Evolutionary conservation across 2,797 vertebrate species (phyloP).

Genomic region (Oryzias dopingdopingensis): DNA sequence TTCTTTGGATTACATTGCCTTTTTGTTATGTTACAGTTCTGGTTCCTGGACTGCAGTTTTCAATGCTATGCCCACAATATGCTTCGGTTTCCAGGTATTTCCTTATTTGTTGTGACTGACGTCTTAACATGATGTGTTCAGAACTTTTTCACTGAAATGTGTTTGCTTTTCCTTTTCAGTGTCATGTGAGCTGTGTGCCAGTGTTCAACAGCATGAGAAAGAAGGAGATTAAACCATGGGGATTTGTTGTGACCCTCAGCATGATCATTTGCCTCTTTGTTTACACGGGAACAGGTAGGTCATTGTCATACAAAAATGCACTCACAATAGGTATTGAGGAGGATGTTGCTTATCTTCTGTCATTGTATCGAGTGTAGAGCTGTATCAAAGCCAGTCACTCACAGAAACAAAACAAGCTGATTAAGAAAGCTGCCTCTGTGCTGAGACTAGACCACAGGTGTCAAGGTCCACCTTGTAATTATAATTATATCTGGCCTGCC

Average conservation of each 20-base stretch:
- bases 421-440: too few species aligned
- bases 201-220: conserved; percentile 95
- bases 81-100: conserved; percentile 96
- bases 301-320: background rate
- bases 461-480: too few species aligned
- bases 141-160: background rate
- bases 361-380: too few species aligned
- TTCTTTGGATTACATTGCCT: conserved; percentile 26
- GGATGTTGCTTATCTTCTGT: too few species aligned
- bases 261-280: conserved; percentile 95
- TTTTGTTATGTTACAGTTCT: conserved; percentile 75
- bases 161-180: conserved; percentile 70
- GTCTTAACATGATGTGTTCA: conserved; percentile 1
- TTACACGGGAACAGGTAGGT: conserved; percentile 92
- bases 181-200: conserved; percentile 94
- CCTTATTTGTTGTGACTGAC: conserved; percentile 23
- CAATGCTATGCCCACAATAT: conserved; percentile 98
- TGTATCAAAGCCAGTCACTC: too few species aligned
- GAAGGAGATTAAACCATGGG: conserved; percentile 88
- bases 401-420: too few species aligned
- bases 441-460: too few species aligned
- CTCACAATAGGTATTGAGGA: background rate
- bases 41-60: conserved; percentile 92
- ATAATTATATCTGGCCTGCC: too few species aligned
- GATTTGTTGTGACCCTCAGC: conserved; percentile 86